Evolutionary conservation across 2,797 vertebrate species (phyloP), one percentile per base, ranked within the genome.

Genomic region (Halcyon smyrnensis): DNA sequence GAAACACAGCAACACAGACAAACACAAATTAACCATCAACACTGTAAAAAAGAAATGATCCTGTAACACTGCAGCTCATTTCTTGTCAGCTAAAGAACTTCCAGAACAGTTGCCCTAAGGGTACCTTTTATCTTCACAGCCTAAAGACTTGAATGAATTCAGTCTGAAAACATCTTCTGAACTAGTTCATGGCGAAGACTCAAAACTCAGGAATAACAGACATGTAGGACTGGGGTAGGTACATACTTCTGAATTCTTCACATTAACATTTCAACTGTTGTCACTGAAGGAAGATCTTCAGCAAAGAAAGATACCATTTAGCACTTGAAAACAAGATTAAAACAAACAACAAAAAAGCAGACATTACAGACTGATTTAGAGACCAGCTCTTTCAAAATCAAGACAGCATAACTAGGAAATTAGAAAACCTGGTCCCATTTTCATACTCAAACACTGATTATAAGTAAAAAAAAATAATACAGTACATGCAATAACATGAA

Each of bases 321-420:
- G 85, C 39, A 54, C 54, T 89, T 79, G 67, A 71, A 75, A 89
- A 89, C 20, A 94, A 64, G 51, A 68, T 53, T 32, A 51, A 78
- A 80, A 65, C 19, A 30, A 69, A 70, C 56, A 51, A 45, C 24
- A 19, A 69, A 37, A 63, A 71, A 73, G n/a, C 23, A 54, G 50
- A 37, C 23, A 43, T 60, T 57, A 74, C 23, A 87, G 59, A 84
- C 2, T 30, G 46, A 76, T 84, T 92, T 90, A 88, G 96, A 96
- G 96, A 92, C 95, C 83, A 84, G 96, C 94, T 97, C 95, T 69
- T 93, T 79, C 54, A 69, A 91, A 75, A 65, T 15, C 57, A 74
- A 41, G 30, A 83, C 56, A 64, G 21, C 11, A 11, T 54, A 82
- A 86, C 34, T 85, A 67, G 57, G 68, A 86, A 88, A 91, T 76